Evolutionary conservation across 2,113 vertebrate species (phyloP).

Genomic region (Antigone vipio): DNA sequence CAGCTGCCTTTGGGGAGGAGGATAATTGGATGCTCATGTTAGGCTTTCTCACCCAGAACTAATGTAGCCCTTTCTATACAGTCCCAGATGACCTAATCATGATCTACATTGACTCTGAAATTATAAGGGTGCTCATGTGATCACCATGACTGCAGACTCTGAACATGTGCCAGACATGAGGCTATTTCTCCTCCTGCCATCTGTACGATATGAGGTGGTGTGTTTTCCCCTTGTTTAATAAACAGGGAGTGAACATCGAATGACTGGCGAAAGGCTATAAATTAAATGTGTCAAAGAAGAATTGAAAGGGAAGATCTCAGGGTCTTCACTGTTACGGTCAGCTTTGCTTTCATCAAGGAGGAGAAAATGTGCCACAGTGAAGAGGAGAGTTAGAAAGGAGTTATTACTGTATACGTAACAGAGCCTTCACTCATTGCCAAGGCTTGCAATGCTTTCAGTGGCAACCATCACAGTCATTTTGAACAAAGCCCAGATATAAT

Average conservation of each 20-base stretch:
- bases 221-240: background rate
- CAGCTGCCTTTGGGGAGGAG: accelerated
- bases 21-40: background rate
- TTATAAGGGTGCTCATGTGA: background rate
- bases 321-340: background rate
- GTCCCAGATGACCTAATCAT: background rate
- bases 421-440: background rate
- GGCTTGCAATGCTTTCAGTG: background rate
- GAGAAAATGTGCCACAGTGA: background rate
- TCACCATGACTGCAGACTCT: background rate
- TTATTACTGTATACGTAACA: background rate
- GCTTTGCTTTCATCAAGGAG: background rate
- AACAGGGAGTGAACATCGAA: background rate
- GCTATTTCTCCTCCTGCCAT: background rate
- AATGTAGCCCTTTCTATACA: background rate
- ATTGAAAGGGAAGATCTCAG: background rate
- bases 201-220: background rate
- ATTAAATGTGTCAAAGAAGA: background rate
- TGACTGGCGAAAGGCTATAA: background rate
- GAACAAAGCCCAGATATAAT: background rate
- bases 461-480: background rate
- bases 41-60: background rate
- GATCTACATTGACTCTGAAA: background rate
- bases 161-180: background rate
- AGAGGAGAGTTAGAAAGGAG: background rate